Conservation (phyloP, 2,888 invertebrate genomes). For the Acanthosoma haemorrhoidale region DNA sequence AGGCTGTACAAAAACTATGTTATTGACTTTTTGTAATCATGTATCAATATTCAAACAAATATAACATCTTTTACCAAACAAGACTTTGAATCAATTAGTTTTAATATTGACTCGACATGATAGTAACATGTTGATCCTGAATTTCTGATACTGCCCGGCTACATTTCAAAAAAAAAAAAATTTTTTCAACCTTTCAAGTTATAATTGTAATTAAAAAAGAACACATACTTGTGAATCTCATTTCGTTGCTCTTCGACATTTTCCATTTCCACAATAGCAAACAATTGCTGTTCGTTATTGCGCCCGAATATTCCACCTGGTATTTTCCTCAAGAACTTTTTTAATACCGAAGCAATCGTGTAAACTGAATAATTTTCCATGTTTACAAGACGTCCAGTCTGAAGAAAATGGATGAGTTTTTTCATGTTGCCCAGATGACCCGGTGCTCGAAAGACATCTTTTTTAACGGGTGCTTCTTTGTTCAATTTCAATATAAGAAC, state of each 20-base stretch:
- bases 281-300: constrained; percentile 82
- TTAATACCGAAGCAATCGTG: constrained; percentile 95
- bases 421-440: constrained; percentile 94
- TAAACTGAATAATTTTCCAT: constrained; percentile 94
- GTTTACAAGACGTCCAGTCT: constrained; percentile 82
- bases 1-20: too few species aligned
- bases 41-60: too few species aligned
- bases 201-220: too few species aligned
- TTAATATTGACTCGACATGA: too few species aligned
- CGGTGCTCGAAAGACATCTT: constrained; percentile 91
- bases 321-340: constrained; percentile 94
- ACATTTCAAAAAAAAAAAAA: too few species aligned
- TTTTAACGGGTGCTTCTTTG: constrained; percentile 87
- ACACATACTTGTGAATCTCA: constrained; percentile 78
- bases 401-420: constrained; percentile 83
- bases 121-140: too few species aligned
- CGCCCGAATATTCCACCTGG: constrained; percentile 94
- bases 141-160: too few species aligned
- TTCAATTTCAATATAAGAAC: constrained; percentile 87
- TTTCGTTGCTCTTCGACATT: constrained; percentile 80
- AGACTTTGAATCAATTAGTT: too few species aligned
- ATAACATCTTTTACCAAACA: too few species aligned
- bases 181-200: too few species aligned
- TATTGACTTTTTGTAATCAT: too few species aligned
- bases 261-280: constrained; percentile 78